phyloP scores from a whole-genome alignment of 1,140 invertebrate genomes.

The Euwallacea similis region DNA sequence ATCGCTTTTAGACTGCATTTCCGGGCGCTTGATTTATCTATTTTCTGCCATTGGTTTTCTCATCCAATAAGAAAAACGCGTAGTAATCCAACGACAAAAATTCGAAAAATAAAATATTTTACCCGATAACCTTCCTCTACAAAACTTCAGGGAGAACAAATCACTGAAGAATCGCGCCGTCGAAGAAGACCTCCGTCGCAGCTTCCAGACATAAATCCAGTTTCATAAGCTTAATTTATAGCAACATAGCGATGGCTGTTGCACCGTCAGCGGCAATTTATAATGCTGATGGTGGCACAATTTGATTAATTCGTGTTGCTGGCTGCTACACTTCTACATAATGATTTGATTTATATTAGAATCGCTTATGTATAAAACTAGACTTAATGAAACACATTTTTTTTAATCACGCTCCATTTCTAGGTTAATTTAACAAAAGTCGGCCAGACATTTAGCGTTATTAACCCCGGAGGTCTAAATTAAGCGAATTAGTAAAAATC shows the following conservation, averaged over 20 bases:
- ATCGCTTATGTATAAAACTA: neutral
- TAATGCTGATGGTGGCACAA: constrained; percentile 19
- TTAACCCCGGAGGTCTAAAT: neutral
- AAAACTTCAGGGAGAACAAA: neutral
- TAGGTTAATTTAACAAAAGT: neutral
- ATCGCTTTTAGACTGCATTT: no score
- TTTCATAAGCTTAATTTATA: constrained; percentile 25
- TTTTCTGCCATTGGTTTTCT: no score
- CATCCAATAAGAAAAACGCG: no score
- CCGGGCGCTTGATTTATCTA: no score
- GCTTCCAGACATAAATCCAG: constrained; percentile 12
- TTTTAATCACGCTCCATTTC: neutral
- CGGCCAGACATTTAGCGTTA: constrained; percentile 1
- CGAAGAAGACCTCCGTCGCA: constrained; percentile 1
- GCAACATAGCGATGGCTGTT: constrained; percentile 10
- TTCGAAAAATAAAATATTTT: no score
- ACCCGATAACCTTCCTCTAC: no score
- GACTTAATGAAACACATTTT: neutral
- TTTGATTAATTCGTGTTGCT: constrained; percentile 14
- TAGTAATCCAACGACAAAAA: no score
- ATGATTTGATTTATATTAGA: constrained; percentile 8
- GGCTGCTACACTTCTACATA: neutral
- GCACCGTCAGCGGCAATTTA: constrained; percentile 16
- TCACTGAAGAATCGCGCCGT: neutral
- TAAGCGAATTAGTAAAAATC: constrained; percentile 12